Evolutionary conservation across 2,888 invertebrate species (phyloP).

Genomic region (Cordilura impudica): DNA sequence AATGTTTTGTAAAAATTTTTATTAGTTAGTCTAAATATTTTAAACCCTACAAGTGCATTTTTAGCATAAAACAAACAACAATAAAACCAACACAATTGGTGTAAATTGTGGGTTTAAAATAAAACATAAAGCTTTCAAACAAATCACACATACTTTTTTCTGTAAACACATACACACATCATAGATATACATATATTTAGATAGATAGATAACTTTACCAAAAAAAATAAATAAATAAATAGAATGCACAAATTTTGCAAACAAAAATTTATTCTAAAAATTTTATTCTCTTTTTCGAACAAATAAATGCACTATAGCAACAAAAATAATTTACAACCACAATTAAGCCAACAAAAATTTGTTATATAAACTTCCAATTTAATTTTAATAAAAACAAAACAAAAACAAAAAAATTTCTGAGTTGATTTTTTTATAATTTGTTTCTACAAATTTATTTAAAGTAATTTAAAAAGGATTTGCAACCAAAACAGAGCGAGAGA

Average conservation of each 20-base stretch:
- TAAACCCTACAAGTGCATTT: neutral
- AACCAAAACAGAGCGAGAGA: neutral
- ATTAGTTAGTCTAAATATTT: neutral
- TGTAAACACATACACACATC: neutral
- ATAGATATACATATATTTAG: too few species aligned
- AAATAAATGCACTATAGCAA: neutral
- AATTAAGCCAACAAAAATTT: neutral
- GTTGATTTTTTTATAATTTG: neutral
- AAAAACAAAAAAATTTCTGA: neutral
- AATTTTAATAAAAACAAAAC: neutral
- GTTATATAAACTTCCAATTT: neutral
- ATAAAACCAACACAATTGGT: neutral
- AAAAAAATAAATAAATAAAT: neutral
- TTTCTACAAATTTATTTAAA: neutral
- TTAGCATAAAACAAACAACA: neutral
- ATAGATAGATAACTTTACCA: too few species aligned
- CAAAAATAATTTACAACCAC: neutral
- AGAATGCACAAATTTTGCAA: neutral
- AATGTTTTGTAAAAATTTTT: neutral
- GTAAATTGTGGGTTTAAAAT: neutral
- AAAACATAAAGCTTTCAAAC: neutral
- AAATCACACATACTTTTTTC: neutral
- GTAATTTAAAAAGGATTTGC: slow-evolving; percentile 5
- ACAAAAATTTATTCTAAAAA: neutral
- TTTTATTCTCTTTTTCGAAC: too few species aligned